Evolutionary conservation across 2,797 vertebrate genomes (phyloP).

Genomic region (Gorsachius magnificus): DNA sequence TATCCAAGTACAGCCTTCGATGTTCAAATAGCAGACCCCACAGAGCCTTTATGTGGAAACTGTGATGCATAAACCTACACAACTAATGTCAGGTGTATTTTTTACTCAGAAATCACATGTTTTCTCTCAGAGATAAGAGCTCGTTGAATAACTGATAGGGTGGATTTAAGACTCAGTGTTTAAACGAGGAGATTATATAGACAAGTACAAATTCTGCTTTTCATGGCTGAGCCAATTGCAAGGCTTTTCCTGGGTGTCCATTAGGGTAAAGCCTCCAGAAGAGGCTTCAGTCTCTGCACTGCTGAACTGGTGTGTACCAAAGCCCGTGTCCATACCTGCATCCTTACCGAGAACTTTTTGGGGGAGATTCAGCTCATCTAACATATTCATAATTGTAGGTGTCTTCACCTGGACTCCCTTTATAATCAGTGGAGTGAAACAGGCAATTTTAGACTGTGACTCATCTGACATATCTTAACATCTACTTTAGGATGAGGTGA

Average conservation of each 20-base stretch:
- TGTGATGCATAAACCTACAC: background rate
- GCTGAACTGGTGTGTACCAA: background rate
- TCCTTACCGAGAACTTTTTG: background rate
- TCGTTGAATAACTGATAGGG: background rate
- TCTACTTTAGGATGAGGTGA: conserved; percentile 37
- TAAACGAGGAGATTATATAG: background rate
- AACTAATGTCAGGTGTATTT: background rate
- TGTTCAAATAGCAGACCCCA: background rate
- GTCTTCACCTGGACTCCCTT: conserved; percentile 22
- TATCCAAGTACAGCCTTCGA: background rate
- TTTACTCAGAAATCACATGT: background rate
- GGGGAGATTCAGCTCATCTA: background rate
- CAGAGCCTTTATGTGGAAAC: background rate
- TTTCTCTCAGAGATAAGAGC: background rate
- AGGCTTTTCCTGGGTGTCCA: background rate
- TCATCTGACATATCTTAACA: conserved; percentile 40
- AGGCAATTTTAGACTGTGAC: conserved; percentile 33
- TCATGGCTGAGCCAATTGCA: background rate
- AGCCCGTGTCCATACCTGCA: background rate
- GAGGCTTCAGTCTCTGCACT: background rate
- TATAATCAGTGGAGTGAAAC: conserved; percentile 26
- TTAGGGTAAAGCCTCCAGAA: background rate
- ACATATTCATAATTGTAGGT: background rate
- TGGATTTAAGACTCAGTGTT: background rate
- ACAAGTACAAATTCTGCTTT: background rate